Evolutionary conservation across 2,113 vertebrate genomes (phyloP), one percentile per base, ranked within the genome.

Genomic region (Nannospalax galili): DNA sequence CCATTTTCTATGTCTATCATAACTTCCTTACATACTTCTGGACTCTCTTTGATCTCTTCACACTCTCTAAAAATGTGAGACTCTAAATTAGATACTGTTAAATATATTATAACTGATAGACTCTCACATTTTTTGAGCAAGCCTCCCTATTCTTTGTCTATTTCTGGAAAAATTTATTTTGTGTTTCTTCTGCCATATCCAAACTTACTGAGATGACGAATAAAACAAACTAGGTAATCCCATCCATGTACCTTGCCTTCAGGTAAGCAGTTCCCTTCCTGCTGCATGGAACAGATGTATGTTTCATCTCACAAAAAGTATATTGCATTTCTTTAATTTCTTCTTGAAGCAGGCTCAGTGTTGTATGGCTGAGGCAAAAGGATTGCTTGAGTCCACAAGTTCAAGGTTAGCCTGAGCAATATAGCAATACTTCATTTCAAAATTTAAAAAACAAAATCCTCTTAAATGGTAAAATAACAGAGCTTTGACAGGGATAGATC

Each of bases 21-120:
- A n/a, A 67, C 62, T 93, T 92, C 86, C 80, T 5, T 56, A 40
- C 30, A 37, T 3, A 62, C 22, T 45, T 87, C 37, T 58, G 88
- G 69, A 84, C 72, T 92, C 73, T 85, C 96, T 96, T 91, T 94
- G 91, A 96, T 95, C 85, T 97, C 45, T 77, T 80, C 93, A 84
- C 28, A 80, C 1, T 16, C 64, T 84, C 79, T 96, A 37, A 94
- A 94, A 92, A 84, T 86, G 64, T 88, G 78, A 88, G 58, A 58
- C 58, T 93, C 52, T 93, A 86, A 88, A 92, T 91, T 95, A 84
- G 52, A 96, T 75, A 22, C 70, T 92, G 70, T 75, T 94, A 87
- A 96, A 94, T 93, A 87, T 40, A 78, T 42, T 84, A n/a, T 84
- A 91, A 93, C 70, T 60, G 30, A 93, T 67, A 90, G 77, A 95